Evolutionary conservation across 2,113 vertebrate species (phyloP).

Genomic region (Cynopterus brachyotis): DNA sequence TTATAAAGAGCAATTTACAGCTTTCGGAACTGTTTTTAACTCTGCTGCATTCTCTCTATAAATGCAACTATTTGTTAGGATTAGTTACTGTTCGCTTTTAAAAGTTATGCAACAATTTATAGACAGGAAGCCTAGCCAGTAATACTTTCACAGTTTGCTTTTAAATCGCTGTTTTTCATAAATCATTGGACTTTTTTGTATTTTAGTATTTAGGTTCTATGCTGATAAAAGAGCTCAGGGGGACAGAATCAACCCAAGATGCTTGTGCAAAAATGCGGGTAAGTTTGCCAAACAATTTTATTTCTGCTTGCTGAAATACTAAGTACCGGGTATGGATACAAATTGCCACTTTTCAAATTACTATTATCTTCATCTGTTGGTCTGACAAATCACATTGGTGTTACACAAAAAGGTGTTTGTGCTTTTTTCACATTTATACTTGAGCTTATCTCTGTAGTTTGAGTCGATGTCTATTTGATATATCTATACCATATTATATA

Average conservation of each 20-base stretch:
- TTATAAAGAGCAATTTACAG: conserved; percentile 54
- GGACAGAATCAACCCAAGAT: conserved; percentile 98
- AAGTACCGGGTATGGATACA: conserved; percentile 26
- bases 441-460: conserved; percentile 10
- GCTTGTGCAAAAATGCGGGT: conserved; percentile 99
- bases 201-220: conserved; percentile 99
- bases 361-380: conserved; percentile 45
- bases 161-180: conserved; percentile 32
- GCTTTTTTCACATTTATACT: not conserved
- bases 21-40: not conserved
- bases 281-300: conserved; percentile 80
- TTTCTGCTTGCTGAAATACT: conserved; percentile 19
- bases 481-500: not conserved
- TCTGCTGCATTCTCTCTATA: not conserved
- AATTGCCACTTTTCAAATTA: conserved; percentile 66
- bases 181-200: conserved; percentile 65
- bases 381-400: conserved; percentile 40
- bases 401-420: conserved; percentile 52
- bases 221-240: conserved; percentile 98
- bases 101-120: not conserved
- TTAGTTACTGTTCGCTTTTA: conserved; percentile 63
- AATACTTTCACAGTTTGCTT: not conserved
- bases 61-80: conserved; percentile 43
- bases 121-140: conserved; percentile 18
- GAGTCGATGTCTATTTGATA: not conserved